Evolutionary conservation across 1,140 invertebrate species (phyloP).

Genomic region (Drosophila lacertosa): DNA sequence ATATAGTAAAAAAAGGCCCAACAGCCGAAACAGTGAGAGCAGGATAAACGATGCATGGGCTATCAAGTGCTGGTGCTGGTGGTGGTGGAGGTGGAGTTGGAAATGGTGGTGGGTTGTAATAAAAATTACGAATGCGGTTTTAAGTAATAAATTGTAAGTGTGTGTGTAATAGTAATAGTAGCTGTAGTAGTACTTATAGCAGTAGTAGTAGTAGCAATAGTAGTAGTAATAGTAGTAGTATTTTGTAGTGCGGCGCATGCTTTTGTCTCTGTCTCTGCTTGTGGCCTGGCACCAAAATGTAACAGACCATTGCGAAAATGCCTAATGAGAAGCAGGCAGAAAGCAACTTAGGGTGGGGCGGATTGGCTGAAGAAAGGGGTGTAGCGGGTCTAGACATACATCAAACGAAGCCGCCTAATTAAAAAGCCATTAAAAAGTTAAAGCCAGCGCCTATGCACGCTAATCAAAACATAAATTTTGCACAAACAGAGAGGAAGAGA

Average conservation of each 20-base stretch:
- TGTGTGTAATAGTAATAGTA: conserved; percentile 15
- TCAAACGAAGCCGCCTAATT: conserved; percentile 72
- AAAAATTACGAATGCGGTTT: conserved; percentile 75
- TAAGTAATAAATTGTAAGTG: conserved; percentile 59
- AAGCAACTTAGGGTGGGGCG: neutral
- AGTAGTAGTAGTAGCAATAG: conserved; percentile 17
- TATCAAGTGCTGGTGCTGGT: conserved; percentile 35
- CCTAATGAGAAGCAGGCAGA: conserved; percentile 27
- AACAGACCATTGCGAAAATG: conserved; percentile 41
- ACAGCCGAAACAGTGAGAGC: conserved; percentile 20
- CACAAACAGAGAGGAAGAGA: conserved; percentile 23
- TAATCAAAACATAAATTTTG: conserved; percentile 76
- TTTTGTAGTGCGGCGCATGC: conserved; percentile 14
- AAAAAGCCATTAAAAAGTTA: conserved; percentile 78
- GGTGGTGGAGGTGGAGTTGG: conserved; percentile 29
- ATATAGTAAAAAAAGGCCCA: conserved; percentile 60
- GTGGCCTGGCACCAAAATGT: conserved; percentile 33
- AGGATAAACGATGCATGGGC: conserved; percentile 41
- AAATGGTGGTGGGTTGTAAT: conserved; percentile 61
- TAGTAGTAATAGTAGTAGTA: conserved; percentile 43
- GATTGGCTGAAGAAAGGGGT: neutral
- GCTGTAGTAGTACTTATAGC: conserved; percentile 4
- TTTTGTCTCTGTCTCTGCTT: conserved; percentile 6
- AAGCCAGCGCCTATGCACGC: conserved; percentile 65
- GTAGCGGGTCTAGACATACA: conserved; percentile 27